Percentiles rank a stretch among this genome's conserved stretches.
Evolutionary conservation across 2,797 vertebrate species (phyloP).

Genomic region (Eptatretus atami): DNA sequence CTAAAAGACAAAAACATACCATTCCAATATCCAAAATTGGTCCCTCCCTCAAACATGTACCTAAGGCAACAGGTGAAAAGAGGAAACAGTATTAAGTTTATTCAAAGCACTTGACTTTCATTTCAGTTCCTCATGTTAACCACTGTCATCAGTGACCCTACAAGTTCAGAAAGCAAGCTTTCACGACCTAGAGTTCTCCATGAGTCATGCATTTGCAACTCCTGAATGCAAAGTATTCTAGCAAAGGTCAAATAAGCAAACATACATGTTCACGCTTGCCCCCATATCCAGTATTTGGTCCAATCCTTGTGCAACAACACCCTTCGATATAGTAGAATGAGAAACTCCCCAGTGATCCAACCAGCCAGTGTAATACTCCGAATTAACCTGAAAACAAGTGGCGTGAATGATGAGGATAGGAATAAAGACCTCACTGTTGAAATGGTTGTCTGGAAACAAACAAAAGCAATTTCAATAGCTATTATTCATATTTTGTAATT

Average conservation of each 20-base stretch:
- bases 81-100: not conserved
- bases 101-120: no score
- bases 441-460: no score
- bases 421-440: no score
- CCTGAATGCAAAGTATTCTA: no score
- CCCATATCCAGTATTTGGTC: conserved; percentile 38
- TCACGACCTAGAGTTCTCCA: no score
- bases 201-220: no score
- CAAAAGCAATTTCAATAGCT: no score
- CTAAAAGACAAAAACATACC: conserved; percentile 21
- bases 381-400: conserved; percentile 38
- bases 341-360: conserved; percentile 73
- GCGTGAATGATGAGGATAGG: no score
- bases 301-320: conserved; percentile 24
- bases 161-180: no score
- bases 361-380: conserved; percentile 92
- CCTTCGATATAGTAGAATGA: conserved; percentile 22
- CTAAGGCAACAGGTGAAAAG: conserved; percentile 14
- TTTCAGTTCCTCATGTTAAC: no score
- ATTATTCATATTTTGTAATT: no score
- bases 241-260: not conserved
- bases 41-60: conserved; percentile 98
- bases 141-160: no score
- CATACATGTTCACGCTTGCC: conserved; percentile 74
- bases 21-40: conserved; percentile 92